These are phyloP conservation scores for Lithobates pipiens DNA, from an alignment of 2,797 vertebrate genomes.

Conservation along the genomic window DNA sequence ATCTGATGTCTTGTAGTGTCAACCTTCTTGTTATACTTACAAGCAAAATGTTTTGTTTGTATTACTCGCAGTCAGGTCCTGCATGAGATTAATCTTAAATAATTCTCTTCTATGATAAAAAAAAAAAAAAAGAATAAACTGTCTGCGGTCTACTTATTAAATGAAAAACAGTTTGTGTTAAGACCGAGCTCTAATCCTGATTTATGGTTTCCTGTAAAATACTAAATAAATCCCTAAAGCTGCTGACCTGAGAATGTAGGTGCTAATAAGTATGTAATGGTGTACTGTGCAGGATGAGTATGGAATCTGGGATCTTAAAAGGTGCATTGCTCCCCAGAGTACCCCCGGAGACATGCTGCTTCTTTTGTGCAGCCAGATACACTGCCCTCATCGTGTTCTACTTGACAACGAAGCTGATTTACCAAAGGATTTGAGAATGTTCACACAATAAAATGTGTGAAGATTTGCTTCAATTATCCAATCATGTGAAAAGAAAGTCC, in stretches of 20 bases:
- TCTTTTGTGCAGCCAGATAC: slow-evolving; percentile 18
- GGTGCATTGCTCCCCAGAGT: slow-evolving; percentile 47
- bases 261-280: slow-evolving; percentile 42
- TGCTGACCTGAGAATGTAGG: slow-evolving; percentile 50
- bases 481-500: background rate
- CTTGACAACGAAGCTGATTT: background rate
- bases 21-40: slow-evolving; percentile 9
- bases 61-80: background rate
- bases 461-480: background rate
- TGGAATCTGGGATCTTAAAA: slow-evolving; percentile 57
- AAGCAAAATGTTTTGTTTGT: background rate
- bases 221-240: slow-evolving; percentile 54
- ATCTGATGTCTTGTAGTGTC: slow-evolving; percentile 26
- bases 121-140: slow-evolving; percentile 16
- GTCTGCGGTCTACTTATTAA: slow-evolving; percentile 18
- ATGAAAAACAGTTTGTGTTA: slow-evolving; percentile 45
- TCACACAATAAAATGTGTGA: background rate
- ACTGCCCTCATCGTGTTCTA: background rate
- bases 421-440: background rate
- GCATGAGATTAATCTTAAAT: slow-evolving; percentile 16
- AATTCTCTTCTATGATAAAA: slow-evolving; percentile 5
- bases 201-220: slow-evolving; percentile 47
- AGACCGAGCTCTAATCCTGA: slow-evolving; percentile 39
- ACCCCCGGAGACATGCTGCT: slow-evolving; percentile 4
- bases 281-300: slow-evolving; percentile 41